These are phyloP conservation scores for Hedychridium roseum DNA, from an alignment of 2,888 invertebrate species.

Conservation along the genomic window DNA sequence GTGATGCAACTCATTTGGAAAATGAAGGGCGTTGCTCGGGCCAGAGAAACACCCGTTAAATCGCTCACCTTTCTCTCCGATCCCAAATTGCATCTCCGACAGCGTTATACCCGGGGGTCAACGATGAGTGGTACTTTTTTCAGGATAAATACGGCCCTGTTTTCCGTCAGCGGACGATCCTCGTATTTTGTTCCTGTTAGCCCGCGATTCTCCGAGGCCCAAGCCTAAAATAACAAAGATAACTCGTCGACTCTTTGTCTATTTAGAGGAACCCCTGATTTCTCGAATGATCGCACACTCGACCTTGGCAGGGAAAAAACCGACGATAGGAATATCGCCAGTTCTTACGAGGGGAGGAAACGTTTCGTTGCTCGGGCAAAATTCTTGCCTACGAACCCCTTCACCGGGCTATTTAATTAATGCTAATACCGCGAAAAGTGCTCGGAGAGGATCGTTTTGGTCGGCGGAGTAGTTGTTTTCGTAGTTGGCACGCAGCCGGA, in stretches of 20 bases:
- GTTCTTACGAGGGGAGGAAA: neutral
- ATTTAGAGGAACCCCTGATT: conserved; percentile 16
- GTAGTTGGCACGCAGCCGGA: conserved; percentile 44
- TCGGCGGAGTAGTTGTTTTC: conserved; percentile 38
- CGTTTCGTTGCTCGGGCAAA: neutral
- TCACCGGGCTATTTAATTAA: conserved; percentile 25
- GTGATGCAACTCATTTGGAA: no score
- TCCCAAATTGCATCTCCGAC: no score
- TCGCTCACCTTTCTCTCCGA: no score
- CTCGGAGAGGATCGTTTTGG: conserved; percentile 3
- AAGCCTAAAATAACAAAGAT: conserved; percentile 46
- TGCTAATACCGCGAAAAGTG: conserved; percentile 31
- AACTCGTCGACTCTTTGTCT: conserved; percentile 31
- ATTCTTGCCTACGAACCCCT: neutral
- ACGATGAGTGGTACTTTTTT: conserved; percentile 10
- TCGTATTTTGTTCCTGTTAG: conserved; percentile 22
- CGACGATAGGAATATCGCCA: neutral
- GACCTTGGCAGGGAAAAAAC: conserved; percentile 3
- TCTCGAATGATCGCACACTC: conserved; percentile 21
- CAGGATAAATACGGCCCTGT: conserved; percentile 20
- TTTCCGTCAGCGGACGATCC: conserved; percentile 27
- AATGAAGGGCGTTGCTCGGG: no score
- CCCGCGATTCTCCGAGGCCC: conserved; percentile 19
- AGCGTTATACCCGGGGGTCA: no score
- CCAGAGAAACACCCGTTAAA: no score